Conservation (phyloP, 1,140 invertebrate genomes). For the Drosophila triauraria region DNA sequence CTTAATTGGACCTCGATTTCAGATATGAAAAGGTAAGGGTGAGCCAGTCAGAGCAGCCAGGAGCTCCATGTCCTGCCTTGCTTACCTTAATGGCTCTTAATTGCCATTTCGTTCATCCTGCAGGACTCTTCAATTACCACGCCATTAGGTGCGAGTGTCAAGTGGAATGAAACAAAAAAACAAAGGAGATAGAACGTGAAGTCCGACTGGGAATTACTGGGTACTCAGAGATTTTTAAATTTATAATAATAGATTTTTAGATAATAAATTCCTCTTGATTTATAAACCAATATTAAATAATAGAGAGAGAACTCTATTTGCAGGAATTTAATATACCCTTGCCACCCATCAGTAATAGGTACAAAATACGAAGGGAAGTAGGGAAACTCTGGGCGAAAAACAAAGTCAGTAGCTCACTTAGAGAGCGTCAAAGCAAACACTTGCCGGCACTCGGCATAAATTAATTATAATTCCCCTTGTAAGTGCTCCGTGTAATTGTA, state of each 20-base stretch:
- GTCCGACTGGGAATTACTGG: constrained; percentile 1
- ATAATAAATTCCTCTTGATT: neutral
- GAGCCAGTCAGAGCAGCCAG: too few relatives aligned
- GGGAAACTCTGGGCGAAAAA: constrained; percentile 8
- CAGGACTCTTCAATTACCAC: constrained; percentile 45
- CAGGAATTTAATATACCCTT: neutral
- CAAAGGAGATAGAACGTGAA: neutral
- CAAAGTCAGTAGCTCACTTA: constrained; percentile 48
- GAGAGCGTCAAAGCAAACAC: constrained; percentile 40
- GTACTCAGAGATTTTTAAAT: neutral
- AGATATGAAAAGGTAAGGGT: constrained; percentile 20
- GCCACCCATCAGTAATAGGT: neutral
- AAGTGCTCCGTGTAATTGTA: constrained; percentile 49
- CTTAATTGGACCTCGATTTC: constrained; percentile 42
- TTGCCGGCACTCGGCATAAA: constrained; percentile 44
- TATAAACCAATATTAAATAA: neutral
- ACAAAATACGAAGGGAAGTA: neutral
- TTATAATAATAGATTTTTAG: too few relatives aligned
- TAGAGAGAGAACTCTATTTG: neutral
- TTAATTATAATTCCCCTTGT: constrained; percentile 53
- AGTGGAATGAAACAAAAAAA: constrained; percentile 8
- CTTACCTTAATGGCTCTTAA: constrained; percentile 43
- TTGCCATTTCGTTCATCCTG: constrained; percentile 27
- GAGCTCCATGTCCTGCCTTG: neutral
- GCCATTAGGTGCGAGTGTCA: constrained; percentile 40